Conservation (phyloP, 2,888 invertebrate species). For the Brenthis hecate region DNA sequence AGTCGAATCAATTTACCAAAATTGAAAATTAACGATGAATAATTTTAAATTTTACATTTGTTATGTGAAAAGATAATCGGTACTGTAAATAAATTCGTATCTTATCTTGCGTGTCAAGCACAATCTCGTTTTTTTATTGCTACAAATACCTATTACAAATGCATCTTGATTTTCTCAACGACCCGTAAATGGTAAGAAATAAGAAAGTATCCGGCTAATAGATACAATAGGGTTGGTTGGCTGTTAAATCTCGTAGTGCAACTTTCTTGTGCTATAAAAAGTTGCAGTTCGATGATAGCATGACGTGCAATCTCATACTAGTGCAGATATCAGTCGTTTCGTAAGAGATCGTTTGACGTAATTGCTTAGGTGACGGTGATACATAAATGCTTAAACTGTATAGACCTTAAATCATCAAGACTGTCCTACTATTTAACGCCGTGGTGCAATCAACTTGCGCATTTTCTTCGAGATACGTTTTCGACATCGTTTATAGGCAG, state of each 20-base stretch:
- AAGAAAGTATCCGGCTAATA: constrained; percentile 79
- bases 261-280: constrained; percentile 76
- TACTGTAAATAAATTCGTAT: not conserved
- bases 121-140: constrained; percentile 52
- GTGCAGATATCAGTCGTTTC: constrained; percentile 62
- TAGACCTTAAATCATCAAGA: constrained; percentile 54
- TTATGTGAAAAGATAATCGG: not conserved
- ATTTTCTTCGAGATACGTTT: constrained; percentile 59
- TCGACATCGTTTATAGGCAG: constrained; percentile 59
- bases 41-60: not conserved
- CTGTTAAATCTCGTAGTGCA: constrained; percentile 64
- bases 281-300: constrained; percentile 61
- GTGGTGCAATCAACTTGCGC: constrained; percentile 54
- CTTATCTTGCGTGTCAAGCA: not conserved
- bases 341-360: constrained; percentile 61
- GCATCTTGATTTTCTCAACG: constrained; percentile 74
- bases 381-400: constrained; percentile 50
- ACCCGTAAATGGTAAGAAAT: constrained; percentile 78
- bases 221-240: constrained; percentile 78
- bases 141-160: constrained; percentile 60
- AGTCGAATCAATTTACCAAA: too few species aligned
- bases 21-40: too few species aligned
- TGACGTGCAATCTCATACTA: constrained; percentile 57
- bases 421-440: constrained; percentile 47
- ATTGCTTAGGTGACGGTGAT: constrained; percentile 64